These are phyloP conservation scores for Neodontobutis hainanensis DNA, from an alignment of 2,113 vertebrate genomes.

Conservation along the genomic window DNA sequence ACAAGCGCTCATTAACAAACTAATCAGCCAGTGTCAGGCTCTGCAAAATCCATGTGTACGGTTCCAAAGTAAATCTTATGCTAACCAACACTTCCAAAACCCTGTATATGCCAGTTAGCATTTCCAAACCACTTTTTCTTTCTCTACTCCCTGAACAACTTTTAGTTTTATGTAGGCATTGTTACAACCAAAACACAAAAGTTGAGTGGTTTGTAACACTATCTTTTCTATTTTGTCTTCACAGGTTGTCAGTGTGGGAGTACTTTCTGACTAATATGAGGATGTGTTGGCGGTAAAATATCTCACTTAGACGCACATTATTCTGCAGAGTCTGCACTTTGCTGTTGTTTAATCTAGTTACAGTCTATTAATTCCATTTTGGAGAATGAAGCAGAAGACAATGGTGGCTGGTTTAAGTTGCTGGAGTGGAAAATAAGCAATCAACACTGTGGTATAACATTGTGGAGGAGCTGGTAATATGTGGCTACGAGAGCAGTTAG, in stretches of 20 bases:
- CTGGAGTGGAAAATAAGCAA: slow-evolving; percentile 4
- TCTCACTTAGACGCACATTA: neutral
- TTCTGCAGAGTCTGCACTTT: neutral
- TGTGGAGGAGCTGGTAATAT: slow-evolving; percentile 1
- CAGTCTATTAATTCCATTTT: slow-evolving; percentile 4
- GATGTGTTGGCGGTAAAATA: slow-evolving; percentile 1
- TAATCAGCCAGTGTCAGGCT: neutral
- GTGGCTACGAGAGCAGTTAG: neutral
- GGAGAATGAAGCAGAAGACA: neutral
- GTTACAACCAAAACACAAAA: slow-evolving; percentile 5
- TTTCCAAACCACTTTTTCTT: neutral
- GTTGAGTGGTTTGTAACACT: slow-evolving; percentile 5
- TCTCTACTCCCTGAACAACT: too few species aligned
- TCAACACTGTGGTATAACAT: neutral
- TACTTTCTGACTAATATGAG: slow-evolving; percentile 6
- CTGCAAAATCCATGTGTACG: neutral
- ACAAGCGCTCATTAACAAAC: neutral
- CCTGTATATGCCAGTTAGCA: neutral
- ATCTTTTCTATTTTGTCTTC: neutral
- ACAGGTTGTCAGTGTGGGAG: neutral
- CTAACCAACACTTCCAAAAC: neutral
- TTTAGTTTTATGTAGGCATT: neutral
- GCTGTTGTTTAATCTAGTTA: slow-evolving; percentile 9
- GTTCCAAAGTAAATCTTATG: neutral
- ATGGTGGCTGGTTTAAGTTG: slow-evolving; percentile 1